Evolutionary conservation across 35 echinoderm and acorn worm species (phyloP).

Genomic region (Apostichopus parvimensis): DNA sequence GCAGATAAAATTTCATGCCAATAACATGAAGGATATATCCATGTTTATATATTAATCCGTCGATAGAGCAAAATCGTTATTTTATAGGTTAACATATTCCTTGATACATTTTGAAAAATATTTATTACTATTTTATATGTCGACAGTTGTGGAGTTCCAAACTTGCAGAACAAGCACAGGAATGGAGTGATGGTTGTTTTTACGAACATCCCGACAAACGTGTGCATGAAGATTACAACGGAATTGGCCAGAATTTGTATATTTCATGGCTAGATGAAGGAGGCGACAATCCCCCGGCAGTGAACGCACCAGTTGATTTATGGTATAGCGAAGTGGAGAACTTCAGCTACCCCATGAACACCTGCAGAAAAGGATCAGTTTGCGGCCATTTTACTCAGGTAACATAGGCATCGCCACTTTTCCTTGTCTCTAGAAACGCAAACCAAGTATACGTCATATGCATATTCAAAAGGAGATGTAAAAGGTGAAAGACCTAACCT

Average conservation of each 20-base stretch:
- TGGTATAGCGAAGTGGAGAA: conserved; percentile 27
- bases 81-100: no score
- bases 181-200: conserved; percentile 24
- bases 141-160: conserved; percentile 31
- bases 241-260: conserved; percentile 31
- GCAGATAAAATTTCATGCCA: no score
- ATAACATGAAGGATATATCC: no score
- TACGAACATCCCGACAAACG: conserved; percentile 16
- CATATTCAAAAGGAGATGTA: no score
- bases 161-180: conserved; percentile 20
- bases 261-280: conserved; percentile 28
- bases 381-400: conserved; percentile 4
- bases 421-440: no score
- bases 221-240: not conserved
- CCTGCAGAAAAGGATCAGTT: not conserved
- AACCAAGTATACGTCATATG: no score
- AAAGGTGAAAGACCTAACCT: no score
- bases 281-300: not conserved
- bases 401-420: not conserved
- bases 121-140: not conserved
- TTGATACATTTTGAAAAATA: no score
- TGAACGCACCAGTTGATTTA: not conserved
- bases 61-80: no score
- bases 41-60: no score
- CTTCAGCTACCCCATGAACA: not conserved